Percentiles rank a stretch among this genome's conserved stretches.
phyloP scores from a whole-genome alignment of 2,113 vertebrate species.

The Aleadryas rufinucha region DNA sequence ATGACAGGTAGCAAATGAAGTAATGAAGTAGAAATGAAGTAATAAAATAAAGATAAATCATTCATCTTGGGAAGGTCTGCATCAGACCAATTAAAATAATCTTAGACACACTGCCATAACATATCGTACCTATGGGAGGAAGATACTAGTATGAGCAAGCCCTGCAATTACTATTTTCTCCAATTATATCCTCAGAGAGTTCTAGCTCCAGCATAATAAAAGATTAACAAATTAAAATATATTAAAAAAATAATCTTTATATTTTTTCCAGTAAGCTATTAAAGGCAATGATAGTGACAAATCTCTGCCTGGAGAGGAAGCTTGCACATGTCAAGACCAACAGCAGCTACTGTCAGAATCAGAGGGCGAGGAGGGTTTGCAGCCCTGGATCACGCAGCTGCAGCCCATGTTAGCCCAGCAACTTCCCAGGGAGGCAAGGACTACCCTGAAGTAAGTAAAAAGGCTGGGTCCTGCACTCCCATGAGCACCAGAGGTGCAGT shows the following conservation, averaged over 20 bases:
- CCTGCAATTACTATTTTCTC: background rate
- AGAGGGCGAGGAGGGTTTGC: background rate
- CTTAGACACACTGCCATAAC: background rate
- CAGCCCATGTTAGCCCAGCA: accelerated
- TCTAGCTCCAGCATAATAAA: background rate
- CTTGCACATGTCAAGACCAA: accelerated
- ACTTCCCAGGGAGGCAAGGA: background rate
- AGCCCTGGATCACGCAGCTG: background rate
- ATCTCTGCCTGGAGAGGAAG: background rate
- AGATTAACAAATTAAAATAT: background rate
- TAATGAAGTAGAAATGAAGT: background rate
- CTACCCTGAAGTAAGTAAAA: background rate
- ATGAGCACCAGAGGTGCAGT: accelerated
- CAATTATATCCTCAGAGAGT: background rate
- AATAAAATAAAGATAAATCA: conserved; percentile 25
- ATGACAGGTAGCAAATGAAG: conserved; percentile 28
- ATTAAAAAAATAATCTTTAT: background rate
- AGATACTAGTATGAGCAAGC: background rate
- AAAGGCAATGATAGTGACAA: background rate
- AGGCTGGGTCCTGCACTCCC: background rate
- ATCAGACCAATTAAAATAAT: conserved; percentile 47
- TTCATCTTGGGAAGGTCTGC: background rate
- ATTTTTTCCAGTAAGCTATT: conserved; percentile 1
- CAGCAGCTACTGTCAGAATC: background rate
- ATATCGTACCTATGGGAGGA: background rate